Percentiles rank a stretch among this genome's conserved stretches.
These are phyloP conservation scores for Scaptomyza hsui DNA, from an alignment of 1,140 invertebrate genomes.

Conservation along the genomic window DNA sequence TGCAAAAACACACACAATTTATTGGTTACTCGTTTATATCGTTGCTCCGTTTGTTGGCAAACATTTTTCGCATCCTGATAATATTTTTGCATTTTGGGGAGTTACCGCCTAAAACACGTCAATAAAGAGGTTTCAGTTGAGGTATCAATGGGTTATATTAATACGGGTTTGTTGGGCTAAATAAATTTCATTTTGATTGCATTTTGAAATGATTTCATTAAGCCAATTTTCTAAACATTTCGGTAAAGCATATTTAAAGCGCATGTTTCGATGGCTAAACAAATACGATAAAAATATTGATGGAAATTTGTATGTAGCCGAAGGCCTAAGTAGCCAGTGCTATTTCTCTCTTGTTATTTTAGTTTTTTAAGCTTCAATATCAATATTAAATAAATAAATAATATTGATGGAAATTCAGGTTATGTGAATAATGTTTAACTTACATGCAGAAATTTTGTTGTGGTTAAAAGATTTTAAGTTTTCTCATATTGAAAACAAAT, in stretches of 20 bases:
- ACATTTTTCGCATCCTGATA: slow-evolving; percentile 22
- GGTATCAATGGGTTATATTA: slow-evolving; percentile 22
- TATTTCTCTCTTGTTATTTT: no score
- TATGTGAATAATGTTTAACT: no score
- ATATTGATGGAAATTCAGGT: no score
- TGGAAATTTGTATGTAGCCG: no score
- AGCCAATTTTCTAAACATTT: slow-evolving; percentile 12
- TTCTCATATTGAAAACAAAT: no score
- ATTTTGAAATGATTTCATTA: slow-evolving; percentile 52
- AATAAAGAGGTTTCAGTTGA: slow-evolving; percentile 19
- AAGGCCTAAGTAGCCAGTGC: no score
- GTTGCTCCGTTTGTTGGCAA: slow-evolving; percentile 31
- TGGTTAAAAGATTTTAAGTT: no score
- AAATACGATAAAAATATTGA: slow-evolving; percentile 21
- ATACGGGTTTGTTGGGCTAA: slow-evolving; percentile 52
- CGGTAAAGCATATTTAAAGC: neutral
- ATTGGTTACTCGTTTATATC: slow-evolving; percentile 16
- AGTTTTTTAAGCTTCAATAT: no score
- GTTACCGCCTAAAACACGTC: neutral
- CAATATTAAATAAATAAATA: no score
- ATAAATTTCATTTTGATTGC: slow-evolving; percentile 50
- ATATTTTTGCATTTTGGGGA: slow-evolving; percentile 27
- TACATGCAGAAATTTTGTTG: no score
- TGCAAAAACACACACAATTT: slow-evolving; percentile 29
- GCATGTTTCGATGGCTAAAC: neutral